Base-by-base conservation (phyloP, 2,888 invertebrate species). In the Diaprepes abbreviatus region DNA sequence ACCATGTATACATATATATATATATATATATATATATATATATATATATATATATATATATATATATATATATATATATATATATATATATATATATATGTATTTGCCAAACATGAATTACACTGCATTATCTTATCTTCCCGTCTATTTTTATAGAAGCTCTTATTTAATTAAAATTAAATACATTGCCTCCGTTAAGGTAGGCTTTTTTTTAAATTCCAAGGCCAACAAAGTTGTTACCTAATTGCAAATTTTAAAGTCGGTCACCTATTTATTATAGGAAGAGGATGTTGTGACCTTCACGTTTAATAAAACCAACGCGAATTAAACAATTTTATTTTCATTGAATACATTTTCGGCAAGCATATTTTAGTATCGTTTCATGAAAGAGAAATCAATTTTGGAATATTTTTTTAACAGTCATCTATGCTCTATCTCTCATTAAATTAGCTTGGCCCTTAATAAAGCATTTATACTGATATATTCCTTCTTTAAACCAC, bases 261-360 rank as follows among this genome's bases (percentile, higher is more conserved):
- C 40, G 19, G 40, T 14, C 40, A 43, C 40, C 40, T 43, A 43
- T 43, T 43, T 43, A 43, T 14, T 19, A 43, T 43, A 43, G 40
- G 57, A 35, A 36, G 36, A 57, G 35, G 57, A 57, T 57, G 57
- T 38, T n/a, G 36, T 14, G 21, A 57, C 35, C 57, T 57, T 57
- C 36, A 36, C 19, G 35, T 33, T 10, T 1, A 31, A 33, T 54
- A 54, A 16, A 54, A 16, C 54, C 24, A 21, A 50, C 1, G 6
- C n/a, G n/a, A 28, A 14, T 45, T 45, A 36, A 12, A 36, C 12
- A 36, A 36, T 36, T 36, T 36, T 19, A 19, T 40, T 43, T 19
- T 10, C 1, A 43, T 19, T 43, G 9, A 19, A 43, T 1, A 35
- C 3, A 35, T 35, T 35, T 35, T 24, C 5, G 24, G 3, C 24